Evolutionary conservation across 2,888 invertebrate species (phyloP), one percentile per base, ranked within the genome.

Genomic region (Allophyes oxyacanthae): DNA sequence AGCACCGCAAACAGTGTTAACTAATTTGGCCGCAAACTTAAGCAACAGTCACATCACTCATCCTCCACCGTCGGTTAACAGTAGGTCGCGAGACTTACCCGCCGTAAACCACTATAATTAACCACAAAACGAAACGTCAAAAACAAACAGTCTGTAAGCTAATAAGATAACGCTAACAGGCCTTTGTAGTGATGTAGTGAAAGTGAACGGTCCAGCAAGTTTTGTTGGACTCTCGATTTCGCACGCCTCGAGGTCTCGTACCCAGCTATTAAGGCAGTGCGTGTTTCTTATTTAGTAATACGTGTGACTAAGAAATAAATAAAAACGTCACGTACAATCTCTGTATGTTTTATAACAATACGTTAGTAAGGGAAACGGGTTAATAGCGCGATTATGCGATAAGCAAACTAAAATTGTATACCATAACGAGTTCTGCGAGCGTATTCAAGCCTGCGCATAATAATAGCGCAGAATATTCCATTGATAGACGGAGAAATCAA

Each of bases 191-290:
- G 28, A 28, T 28, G 75, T 72, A 85, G 87, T 87, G 88, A 88
- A 89, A 88, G 88, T 85, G 86, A 85, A 81, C 78, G 85, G 79
- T 5, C 68, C 72, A 53, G 76, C 68, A 70, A 72, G 67, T 77
- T 74, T 69, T 74, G 81, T 75, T 77, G 58, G 79, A 85, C 84
- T 85, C 85, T 86, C 86, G 86, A 87, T 89, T 88, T 90, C 86
- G 86, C 84, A 85, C 76, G 78, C 70, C 77, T 73, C 82, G 83
- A 83, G 82, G 83, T 81, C 81, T 75, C 75, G 66, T 73, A 74
- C 63, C 42, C 65, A 44, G 44, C 71, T 70, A 67, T 77, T 74
- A 78, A 76, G 77, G 68, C 75, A 77, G 51, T 62, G 75, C 75
- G 69, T 67, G 71, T 68, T 64, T 56, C 60, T 68, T 61, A 60